These are phyloP conservation scores for Notothenia rossii DNA, from an alignment of 2,113 vertebrate genomes.

Conservation along the genomic window DNA sequence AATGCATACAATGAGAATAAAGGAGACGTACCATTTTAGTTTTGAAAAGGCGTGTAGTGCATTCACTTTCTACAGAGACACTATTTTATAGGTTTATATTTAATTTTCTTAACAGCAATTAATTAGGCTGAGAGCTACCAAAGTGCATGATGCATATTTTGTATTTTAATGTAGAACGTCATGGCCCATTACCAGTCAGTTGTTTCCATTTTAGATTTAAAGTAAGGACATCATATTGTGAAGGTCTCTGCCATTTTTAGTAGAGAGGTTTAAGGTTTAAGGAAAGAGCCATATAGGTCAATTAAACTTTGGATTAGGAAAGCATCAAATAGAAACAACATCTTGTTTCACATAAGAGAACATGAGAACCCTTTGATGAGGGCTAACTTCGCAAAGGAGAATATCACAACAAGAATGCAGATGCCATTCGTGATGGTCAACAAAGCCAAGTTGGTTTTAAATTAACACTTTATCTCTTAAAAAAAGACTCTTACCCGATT, in stretches of 20 bases:
- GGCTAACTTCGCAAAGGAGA: conserved; percentile 1
- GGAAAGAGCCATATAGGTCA: conserved; percentile 43
- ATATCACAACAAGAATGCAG: conserved; percentile 2
- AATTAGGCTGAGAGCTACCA: conserved; percentile 64
- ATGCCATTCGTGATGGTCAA: not conserved
- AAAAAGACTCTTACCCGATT: not conserved
- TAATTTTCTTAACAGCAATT: conserved; percentile 45
- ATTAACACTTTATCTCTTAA: too few relatives aligned
- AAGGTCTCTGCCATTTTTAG: not conserved
- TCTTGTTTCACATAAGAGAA: not conserved
- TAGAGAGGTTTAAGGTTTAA: conserved; percentile 57
- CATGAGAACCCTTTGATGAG: not conserved
- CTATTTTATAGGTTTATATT: conserved; percentile 13
- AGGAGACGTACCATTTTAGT: conserved; percentile 54
- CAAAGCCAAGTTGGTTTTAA: not conserved
- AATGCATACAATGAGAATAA: conserved; percentile 27
- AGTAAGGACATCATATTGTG: conserved; percentile 3
- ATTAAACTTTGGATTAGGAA: conserved; percentile 30
- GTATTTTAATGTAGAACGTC: conserved; percentile 11
- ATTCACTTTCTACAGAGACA: conserved; percentile 38
- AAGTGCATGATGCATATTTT: conserved; percentile 75
- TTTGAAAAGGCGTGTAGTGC: conserved; percentile 55
- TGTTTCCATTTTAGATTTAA: conserved; percentile 19
- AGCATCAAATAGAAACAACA: conserved; percentile 33
- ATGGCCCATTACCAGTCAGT: not conserved